These are phyloP conservation scores for Catharus bicknelli DNA, from an alignment of 2,113 vertebrate species.

Conservation along the genomic window DNA sequence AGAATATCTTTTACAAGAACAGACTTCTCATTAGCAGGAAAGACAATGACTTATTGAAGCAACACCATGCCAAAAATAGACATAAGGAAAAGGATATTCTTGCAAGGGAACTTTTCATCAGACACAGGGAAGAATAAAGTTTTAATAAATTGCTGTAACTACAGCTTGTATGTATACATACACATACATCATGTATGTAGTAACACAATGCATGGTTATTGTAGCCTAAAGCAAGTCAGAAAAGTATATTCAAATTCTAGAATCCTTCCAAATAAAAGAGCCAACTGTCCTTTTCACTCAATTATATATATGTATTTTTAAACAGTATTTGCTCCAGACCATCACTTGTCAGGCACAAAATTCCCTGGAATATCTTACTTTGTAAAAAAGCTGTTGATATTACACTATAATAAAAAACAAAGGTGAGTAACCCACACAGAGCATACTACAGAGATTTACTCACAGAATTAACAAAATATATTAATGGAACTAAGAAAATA, in stretches of 20 bases:
- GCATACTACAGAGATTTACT: background rate
- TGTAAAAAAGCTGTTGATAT: background rate
- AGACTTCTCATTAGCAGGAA: background rate
- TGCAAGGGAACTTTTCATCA: background rate
- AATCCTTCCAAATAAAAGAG: background rate
- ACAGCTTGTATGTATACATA: background rate
- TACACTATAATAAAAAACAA: background rate
- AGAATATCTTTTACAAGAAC: background rate
- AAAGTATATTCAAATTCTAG: background rate
- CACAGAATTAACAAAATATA: background rate
- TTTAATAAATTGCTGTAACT: background rate
- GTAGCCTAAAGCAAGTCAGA: background rate
- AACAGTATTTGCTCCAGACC: background rate
- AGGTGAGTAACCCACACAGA: background rate
- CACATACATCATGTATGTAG: rapidly evolving
- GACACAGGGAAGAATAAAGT: background rate
- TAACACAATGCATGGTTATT: background rate
- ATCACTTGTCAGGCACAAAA: background rate
- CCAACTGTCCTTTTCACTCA: background rate
- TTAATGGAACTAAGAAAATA: background rate
- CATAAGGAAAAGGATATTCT: background rate
- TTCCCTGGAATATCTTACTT: background rate
- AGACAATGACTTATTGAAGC: background rate
- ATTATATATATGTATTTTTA: background rate
- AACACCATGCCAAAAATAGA: background rate